These are phyloP conservation scores for Rhipidura dahli DNA, from an alignment of 2,113 vertebrate species.

Conservation along the genomic window DNA sequence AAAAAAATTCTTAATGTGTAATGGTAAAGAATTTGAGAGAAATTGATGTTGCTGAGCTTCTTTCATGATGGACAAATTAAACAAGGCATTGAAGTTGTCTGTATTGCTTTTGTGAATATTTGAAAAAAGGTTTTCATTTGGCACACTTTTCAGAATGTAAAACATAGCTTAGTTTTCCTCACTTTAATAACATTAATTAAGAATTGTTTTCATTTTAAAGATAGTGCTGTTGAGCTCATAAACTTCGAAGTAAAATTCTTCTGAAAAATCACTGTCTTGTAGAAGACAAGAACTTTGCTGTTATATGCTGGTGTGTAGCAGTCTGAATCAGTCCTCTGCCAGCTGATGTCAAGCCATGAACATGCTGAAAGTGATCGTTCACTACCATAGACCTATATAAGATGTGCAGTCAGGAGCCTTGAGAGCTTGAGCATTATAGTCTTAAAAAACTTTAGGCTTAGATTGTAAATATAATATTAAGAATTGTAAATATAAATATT, in stretches of 20 bases:
- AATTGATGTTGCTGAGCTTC: background rate
- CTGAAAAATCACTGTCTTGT: background rate
- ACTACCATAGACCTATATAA: background rate
- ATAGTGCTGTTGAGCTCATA: background rate
- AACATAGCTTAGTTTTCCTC: background rate
- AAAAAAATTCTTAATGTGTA: background rate
- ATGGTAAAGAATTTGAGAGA: background rate
- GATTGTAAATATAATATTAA: background rate
- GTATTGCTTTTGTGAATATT: background rate
- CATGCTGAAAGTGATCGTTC: background rate
- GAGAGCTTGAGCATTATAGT: background rate
- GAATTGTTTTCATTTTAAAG: background rate
- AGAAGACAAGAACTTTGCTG: background rate
- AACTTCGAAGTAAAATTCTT: background rate
- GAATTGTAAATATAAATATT: background rate
- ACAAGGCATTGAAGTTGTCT: background rate
- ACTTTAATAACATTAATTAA: background rate
- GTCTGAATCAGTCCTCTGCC: background rate
- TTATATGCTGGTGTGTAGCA: background rate
- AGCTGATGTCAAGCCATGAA: background rate
- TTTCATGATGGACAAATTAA: background rate
- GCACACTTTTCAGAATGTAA: background rate
- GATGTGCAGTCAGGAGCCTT: background rate
- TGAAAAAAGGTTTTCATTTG: background rate
- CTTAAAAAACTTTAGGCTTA: background rate